Base-by-base conservation (phyloP, 2,113 vertebrate species). In the Amblyornis subalaris region DNA sequence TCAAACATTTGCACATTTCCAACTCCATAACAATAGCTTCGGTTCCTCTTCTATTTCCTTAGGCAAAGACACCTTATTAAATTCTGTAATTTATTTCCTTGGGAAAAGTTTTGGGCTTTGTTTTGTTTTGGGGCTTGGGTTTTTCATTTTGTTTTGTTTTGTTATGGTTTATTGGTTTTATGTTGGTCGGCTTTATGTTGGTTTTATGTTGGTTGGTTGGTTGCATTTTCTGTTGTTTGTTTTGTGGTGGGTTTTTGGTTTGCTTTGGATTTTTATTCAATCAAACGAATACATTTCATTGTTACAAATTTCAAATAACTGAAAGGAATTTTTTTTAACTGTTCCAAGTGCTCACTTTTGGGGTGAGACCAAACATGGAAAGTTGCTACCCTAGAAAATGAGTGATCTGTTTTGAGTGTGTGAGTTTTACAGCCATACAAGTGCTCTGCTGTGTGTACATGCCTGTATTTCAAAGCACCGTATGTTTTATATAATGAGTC, bases 401-500 rank as follows among this genome's bases (percentile, higher is more conserved):
- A 85, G 8, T 88, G 33, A 69, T 76, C 20, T 85, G 14, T 23
- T 89, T 79, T 48, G 64, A 86, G 29, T 33, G 23, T 79, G 23
- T 0, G 1, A 76, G 29, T 51, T 93, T 85, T 87, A 73, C 29
- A 89, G 21, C 36, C 40, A 11, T 36, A 28, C 29, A 73, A 66
- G 17, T 13, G 7, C 19, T 90, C 77, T 0, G 0, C 22, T 85
- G 7, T 87, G 36, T 62, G 31, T 89, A 57, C 2, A 2, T 58
- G 85, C 62, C n/a, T 62, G 14, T 94, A 84, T 95, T 95, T 96
- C 88, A 94, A 95, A 95, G 70, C 45, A 36, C n/a, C 3, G 8
- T 51, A 78, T 76, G 92, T 75, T 96, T 95, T 89, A 36, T 95
- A 81, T 45, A 89, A 74, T 53, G 82, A 89, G 67, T 92, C 93